Base-by-base conservation (phyloP, 2,113 vertebrate species). In the Acrocephalus arundinaceus region DNA sequence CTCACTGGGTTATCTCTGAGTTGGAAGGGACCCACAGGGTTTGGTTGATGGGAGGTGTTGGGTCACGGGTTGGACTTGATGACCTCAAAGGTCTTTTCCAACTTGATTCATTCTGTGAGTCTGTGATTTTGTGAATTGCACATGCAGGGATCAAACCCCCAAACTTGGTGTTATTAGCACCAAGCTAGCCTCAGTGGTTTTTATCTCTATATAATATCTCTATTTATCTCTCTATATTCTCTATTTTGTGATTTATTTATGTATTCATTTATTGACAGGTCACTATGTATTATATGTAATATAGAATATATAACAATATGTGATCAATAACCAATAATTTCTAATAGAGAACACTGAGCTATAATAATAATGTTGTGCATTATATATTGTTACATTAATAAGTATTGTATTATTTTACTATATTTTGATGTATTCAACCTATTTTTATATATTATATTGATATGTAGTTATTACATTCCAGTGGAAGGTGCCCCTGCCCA, bases 391-490 rank as follows among this genome's bases (percentile, higher is more conserved):
- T 4, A 10, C 30, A 27, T 13, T 10, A 20, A 24, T 66, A 15
- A 18, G 5, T 24, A 19, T 27, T 24, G 1, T 8, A 13, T 39
- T 17, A 7, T 17, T 65, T 48, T 33, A 49, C 22, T 55, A 12
- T 19, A 9, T 55, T 33, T 41, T 10, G 2, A 23, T n/a, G 28
- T 4, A 13, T 24, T 57, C 19, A 28, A 15, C 7, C 13, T 71
- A 30, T 52, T 43, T 59, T 43, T 30, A 37, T n/a, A 16, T 19
- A 8, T 27, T 7, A 9, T 15, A 28, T 15, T 13, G 19, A 10
- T 4, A 8, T 1, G 4, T 9, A 13, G 7, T 31, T 6, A 21
- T 31, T 2, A 2, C 83, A 21, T 52, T 45, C 46, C 15, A 23
- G 21, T 8, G 45, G 54, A 10, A 43, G 37, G 1, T 22, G 22